Percentiles rank a stretch among this genome's conserved stretches.
phyloP scores from a whole-genome alignment of 2,888 invertebrate species.

The Urechis unicinctus region DNA sequence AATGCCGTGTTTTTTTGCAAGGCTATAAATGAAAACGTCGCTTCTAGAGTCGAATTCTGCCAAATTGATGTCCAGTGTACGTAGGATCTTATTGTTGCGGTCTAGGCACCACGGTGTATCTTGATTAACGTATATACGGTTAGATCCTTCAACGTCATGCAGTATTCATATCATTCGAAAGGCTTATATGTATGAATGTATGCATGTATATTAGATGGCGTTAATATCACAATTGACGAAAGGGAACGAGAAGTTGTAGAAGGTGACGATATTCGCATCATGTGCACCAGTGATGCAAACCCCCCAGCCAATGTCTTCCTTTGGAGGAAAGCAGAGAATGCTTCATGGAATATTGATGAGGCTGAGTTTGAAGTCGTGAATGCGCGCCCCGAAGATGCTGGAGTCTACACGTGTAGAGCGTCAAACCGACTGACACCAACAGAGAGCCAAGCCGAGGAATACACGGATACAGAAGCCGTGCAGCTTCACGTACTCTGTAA shows the following conservation, averaged over 20 bases:
- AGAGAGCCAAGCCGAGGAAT: too few relatives aligned
- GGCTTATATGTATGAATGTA: too few relatives aligned
- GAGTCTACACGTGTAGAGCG: too few relatives aligned
- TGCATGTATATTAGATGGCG: not conserved
- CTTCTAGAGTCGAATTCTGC: not conserved
- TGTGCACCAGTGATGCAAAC: not conserved
- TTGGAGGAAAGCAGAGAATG: not conserved
- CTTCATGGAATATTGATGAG: not conserved
- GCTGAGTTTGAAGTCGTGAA: not conserved
- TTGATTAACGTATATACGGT: not conserved
- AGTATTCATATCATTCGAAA: too few relatives aligned
- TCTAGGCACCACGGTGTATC: too few relatives aligned
- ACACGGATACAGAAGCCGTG: too few relatives aligned
- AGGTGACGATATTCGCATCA: not conserved
- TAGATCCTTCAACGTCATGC: not conserved
- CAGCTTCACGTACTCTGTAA: too few relatives aligned
- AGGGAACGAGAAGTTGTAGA: not conserved
- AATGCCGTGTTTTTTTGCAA: not conserved
- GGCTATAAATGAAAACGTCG: not conserved
- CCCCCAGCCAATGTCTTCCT: not conserved
- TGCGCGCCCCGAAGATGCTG: too few relatives aligned
- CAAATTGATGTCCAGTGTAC: not conserved
- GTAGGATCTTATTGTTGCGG: too few relatives aligned
- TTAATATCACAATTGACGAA: not conserved
- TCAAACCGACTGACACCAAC: too few relatives aligned